Evolutionary conservation across 2,888 invertebrate species (phyloP).

Genomic region (Heteromyza rotundicornis): DNA sequence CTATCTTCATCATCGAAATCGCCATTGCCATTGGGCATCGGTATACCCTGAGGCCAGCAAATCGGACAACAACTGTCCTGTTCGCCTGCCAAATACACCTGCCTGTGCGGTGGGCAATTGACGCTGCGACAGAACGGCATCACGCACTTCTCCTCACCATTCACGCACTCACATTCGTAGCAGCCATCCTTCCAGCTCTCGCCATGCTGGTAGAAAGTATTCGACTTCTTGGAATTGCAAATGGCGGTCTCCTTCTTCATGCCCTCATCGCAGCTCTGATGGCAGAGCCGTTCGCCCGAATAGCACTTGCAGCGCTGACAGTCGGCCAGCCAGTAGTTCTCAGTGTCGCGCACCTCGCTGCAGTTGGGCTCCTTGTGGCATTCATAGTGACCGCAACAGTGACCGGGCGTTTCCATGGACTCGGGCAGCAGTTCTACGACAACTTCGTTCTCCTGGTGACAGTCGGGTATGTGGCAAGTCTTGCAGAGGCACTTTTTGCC

Average conservation of each 20-base stretch:
- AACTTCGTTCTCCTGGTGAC: conserved; percentile 45
- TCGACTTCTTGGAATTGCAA: conserved; percentile 52
- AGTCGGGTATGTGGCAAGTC: conserved; percentile 56
- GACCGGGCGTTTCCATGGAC: conserved; percentile 55
- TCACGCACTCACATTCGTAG: conserved; percentile 54
- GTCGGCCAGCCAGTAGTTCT: conserved; percentile 50
- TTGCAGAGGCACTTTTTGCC: conserved; percentile 56
- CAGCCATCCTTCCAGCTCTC: conserved; percentile 58
- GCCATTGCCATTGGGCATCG: conserved; percentile 46
- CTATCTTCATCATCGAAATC: conserved; percentile 32
- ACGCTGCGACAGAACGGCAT: conserved; percentile 52
- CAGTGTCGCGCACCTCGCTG: conserved; percentile 43
- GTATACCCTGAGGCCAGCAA: conserved; percentile 56
- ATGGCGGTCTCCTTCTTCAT: conserved; percentile 42
- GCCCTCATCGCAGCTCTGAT: conserved; percentile 55
- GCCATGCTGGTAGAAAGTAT: conserved; percentile 53
- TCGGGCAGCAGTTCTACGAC: conserved; percentile 51
- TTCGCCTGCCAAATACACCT: conserved; percentile 47
- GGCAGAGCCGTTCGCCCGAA: conserved; percentile 52
- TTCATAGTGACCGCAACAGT: conserved; percentile 65
- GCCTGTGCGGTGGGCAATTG: conserved; percentile 50
- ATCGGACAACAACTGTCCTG: conserved; percentile 57
- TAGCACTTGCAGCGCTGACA: conserved; percentile 56
- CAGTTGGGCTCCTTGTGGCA: conserved; percentile 61
- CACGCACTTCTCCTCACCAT: conserved; percentile 55